phyloP scores from a whole-genome alignment of 2,888 invertebrate species.

The Rhabditoides inermis region DNA sequence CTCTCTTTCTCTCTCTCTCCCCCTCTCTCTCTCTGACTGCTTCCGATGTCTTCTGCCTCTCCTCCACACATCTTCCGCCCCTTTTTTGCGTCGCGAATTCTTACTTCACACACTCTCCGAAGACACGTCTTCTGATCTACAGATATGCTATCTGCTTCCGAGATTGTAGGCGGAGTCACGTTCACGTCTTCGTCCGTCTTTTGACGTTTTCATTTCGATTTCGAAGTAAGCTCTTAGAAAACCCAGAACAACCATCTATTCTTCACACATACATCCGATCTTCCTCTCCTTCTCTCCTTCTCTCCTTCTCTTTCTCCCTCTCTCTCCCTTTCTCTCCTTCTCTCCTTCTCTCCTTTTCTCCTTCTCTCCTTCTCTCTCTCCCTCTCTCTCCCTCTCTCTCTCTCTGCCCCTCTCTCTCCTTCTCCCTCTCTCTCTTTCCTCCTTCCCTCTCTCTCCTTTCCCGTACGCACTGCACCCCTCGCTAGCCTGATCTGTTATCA shows the following conservation, averaged over 20 bases:
- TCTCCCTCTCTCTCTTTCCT: too few relatives aligned
- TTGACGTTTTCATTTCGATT: too few relatives aligned
- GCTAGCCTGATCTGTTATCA: neutral
- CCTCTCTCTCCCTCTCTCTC: neutral
- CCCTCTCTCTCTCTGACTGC: conserved; percentile 1
- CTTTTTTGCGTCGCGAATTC: too few relatives aligned
- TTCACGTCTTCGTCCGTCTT: neutral
- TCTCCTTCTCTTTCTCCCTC: conserved; percentile 8
- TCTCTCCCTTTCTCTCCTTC: conserved; percentile 1
- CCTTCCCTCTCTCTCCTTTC: too few relatives aligned
- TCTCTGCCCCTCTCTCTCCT: too few relatives aligned
- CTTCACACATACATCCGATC: too few relatives aligned
- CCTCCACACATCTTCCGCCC: conserved; percentile 3
- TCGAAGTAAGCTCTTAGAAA: too few relatives aligned
- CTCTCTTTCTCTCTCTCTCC: conserved; percentile 7
- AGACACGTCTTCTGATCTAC: too few relatives aligned
- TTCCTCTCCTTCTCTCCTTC: too few relatives aligned
- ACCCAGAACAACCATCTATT: too few relatives aligned
- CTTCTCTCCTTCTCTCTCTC: conserved; percentile 3
- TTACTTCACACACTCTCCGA: too few relatives aligned
- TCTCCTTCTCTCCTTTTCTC: conserved; percentile 1
- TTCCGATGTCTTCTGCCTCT: conserved; percentile 3
- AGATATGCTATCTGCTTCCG: conserved; percentile 11
- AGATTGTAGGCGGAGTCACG: conserved; percentile 11
- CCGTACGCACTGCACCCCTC: neutral